Evolutionary conservation across 2,797 vertebrate species (phyloP).

Genomic region (Danio kyathit): DNA sequence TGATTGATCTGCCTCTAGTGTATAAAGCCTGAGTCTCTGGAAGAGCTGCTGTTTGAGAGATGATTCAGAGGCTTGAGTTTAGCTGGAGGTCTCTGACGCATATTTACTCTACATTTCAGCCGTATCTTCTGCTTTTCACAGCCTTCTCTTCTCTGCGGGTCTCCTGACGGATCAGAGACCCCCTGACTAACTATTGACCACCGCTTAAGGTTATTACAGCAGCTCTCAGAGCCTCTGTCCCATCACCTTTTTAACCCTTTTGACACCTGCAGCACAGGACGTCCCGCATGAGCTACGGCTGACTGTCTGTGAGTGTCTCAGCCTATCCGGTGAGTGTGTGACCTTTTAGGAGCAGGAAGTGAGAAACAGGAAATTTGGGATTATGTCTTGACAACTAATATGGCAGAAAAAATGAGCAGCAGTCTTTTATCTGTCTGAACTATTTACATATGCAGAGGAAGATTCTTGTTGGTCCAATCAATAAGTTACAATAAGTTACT

Average conservation of each 20-base stretch:
- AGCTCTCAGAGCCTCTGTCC: background rate
- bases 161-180: constrained; percentile 27
- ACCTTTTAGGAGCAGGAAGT: constrained; percentile 14
- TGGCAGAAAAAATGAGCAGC: constrained; percentile 18
- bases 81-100: constrained; percentile 5
- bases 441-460: no score
- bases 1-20: constrained; percentile 27
- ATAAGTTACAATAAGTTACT: no score
- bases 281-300: constrained; percentile 18
- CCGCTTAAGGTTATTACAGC: background rate
- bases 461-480: background rate
- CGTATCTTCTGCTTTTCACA: constrained; percentile 23
- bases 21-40: background rate
- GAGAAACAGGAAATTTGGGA: constrained; percentile 39
- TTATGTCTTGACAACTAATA: constrained; percentile 35
- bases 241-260: constrained; percentile 30
- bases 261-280: constrained; percentile 12
- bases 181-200: constrained; percentile 27
- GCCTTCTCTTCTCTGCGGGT: constrained; percentile 16
- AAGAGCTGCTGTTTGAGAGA: background rate
- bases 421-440: background rate
- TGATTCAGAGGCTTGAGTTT: constrained; percentile 15
- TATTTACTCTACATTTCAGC: constrained; percentile 38
- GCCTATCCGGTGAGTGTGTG: background rate
- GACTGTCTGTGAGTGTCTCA: constrained; percentile 9